phyloP scores from a whole-genome alignment of 2,113 vertebrate species.

The Istiophorus platypterus region DNA sequence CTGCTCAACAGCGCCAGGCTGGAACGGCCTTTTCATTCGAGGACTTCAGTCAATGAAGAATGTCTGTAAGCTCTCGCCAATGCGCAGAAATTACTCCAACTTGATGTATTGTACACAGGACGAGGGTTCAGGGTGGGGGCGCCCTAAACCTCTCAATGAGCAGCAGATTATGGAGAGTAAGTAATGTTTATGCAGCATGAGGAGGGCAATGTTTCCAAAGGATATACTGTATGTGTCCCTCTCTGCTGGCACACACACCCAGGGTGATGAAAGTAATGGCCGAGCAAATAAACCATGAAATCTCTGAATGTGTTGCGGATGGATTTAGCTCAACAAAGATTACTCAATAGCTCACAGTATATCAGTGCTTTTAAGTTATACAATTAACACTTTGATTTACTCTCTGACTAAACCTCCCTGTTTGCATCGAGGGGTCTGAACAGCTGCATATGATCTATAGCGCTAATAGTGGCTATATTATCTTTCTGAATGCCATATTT shows the following conservation, averaged over 20 bases:
- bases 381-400: conserved; percentile 3
- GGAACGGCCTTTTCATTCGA: conserved; percentile 89
- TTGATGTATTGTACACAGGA: conserved; percentile 82
- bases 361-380: conserved; percentile 1
- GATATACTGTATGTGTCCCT: conserved; percentile 66
- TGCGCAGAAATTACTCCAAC: conserved; percentile 85
- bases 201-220: conserved; percentile 63
- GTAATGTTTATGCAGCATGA: conserved; percentile 70
- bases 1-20: conserved; percentile 87
- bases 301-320: conserved; percentile 43
- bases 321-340: conserved; percentile 60
- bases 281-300: conserved; percentile 67
- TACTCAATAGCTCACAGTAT: conserved; percentile 15
- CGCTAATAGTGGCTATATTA: background rate
- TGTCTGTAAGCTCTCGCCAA: conserved; percentile 91
- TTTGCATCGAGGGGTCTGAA: background rate
- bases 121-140: conserved; percentile 73
- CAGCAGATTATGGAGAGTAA: conserved; percentile 75
- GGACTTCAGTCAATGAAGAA: conserved; percentile 92
- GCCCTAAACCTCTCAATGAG: conserved; percentile 85
- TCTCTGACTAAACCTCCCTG: background rate
- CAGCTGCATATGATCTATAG: background rate
- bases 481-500: background rate
- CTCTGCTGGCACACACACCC: conserved; percentile 62
- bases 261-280: conserved; percentile 63